These are phyloP conservation scores for Cistogaster globosa DNA, from an alignment of 2,888 invertebrate genomes.

Conservation along the genomic window DNA sequence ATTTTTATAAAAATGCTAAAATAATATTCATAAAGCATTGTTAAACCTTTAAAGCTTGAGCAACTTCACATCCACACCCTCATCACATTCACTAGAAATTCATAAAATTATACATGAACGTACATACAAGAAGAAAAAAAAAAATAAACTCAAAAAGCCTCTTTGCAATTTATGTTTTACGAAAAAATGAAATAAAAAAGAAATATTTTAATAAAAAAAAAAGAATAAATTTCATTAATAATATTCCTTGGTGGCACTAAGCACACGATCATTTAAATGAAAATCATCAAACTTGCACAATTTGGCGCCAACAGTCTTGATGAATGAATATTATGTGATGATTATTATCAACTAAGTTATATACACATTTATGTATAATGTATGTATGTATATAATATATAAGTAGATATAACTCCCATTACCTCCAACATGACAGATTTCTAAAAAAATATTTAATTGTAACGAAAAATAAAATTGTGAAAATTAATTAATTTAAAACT, in stretches of 20 bases:
- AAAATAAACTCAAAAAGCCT: slow-evolving; percentile 33
- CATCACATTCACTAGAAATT: not conserved
- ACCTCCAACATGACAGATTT: slow-evolving; percentile 34
- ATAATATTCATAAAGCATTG: slow-evolving; percentile 38
- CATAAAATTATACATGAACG: slow-evolving; percentile 24
- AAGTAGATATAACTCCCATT: slow-evolving; percentile 27
- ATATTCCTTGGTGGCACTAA: slow-evolving; percentile 25
- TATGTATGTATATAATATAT: not conserved
- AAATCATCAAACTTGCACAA: slow-evolving; percentile 55
- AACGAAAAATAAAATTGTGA: slow-evolving; percentile 58
- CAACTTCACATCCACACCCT: slow-evolving; percentile 40
- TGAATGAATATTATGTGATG: slow-evolving; percentile 64
- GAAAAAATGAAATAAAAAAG: slow-evolving; percentile 19
- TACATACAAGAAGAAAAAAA: not conserved
- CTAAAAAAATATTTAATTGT: slow-evolving; percentile 60
- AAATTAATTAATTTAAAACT: slow-evolving; percentile 19
- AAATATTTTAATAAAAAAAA: not conserved
- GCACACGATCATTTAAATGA: too few relatives aligned
- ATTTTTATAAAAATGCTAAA: slow-evolving; percentile 28
- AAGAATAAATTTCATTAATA: slow-evolving; percentile 58
- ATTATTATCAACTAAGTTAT: not conserved
- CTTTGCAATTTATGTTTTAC: slow-evolving; percentile 39
- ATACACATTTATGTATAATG: not conserved
- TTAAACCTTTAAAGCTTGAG: slow-evolving; percentile 65
- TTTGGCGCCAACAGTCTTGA: slow-evolving; percentile 68